Evolutionary conservation across 2,888 invertebrate species (phyloP).

Genomic region (Taphrorychus bicolor): DNA sequence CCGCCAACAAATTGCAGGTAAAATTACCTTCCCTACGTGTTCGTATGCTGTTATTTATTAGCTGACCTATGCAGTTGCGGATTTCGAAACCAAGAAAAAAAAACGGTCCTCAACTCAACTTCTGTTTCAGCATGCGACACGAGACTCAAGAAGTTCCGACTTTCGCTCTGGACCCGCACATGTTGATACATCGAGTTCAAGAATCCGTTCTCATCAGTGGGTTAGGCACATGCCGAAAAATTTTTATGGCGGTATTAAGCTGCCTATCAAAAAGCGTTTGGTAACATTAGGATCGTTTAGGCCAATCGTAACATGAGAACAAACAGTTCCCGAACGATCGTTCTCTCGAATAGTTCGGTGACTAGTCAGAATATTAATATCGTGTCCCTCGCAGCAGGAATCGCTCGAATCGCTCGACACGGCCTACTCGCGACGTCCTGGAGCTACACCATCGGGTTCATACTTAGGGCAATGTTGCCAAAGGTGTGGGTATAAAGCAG

Average conservation of each 20-base stretch:
- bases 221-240: too few relatives aligned
- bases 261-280: background rate
- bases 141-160: too few relatives aligned
- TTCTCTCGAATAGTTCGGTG: conserved; percentile 53
- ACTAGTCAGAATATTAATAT: conserved; percentile 56
- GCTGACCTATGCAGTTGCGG: conserved; percentile 36
- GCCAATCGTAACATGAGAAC: conserved; percentile 32
- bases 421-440: conserved; percentile 50
- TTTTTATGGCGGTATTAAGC: background rate
- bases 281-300: conserved; percentile 8
- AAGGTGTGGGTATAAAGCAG: too few relatives aligned
- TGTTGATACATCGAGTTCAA: too few relatives aligned
- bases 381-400: conserved; percentile 52
- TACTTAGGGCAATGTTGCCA: conserved; percentile 28
- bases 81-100: too few relatives aligned
- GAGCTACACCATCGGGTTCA: conserved; percentile 40
- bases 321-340: conserved; percentile 38
- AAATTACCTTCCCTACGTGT: conserved; percentile 44
- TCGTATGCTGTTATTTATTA: conserved; percentile 42
- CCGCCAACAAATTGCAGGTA: conserved; percentile 46
- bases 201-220: too few relatives aligned
- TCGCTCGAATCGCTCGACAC: conserved; percentile 51
- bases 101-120: conserved; percentile 10
- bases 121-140: conserved; percentile 12
- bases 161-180: too few relatives aligned